These are phyloP conservation scores for Yponomeuta plumbellus DNA, from an alignment of 2,888 invertebrate genomes.

Conservation along the genomic window DNA sequence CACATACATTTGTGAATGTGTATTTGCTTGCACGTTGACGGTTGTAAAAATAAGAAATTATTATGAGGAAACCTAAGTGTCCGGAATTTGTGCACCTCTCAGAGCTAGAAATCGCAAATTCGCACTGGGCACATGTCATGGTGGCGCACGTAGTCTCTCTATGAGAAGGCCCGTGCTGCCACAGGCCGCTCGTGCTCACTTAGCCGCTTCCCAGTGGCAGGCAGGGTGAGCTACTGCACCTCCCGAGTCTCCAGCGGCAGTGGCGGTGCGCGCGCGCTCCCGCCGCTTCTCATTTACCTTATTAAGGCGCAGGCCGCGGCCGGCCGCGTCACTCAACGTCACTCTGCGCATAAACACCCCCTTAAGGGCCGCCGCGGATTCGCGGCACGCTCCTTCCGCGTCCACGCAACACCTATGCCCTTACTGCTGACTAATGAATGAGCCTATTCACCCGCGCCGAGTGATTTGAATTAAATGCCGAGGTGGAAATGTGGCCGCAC, in stretches of 20 bases:
- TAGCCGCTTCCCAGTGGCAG: too few relatives aligned
- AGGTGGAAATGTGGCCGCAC: background rate
- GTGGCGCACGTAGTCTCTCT: too few relatives aligned
- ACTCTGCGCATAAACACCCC: conserved; percentile 57
- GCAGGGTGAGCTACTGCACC: background rate
- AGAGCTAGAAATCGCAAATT: too few relatives aligned
- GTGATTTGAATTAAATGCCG: conserved; percentile 2
- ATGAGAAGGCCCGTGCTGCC: too few relatives aligned
- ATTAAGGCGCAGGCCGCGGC: conserved; percentile 50
- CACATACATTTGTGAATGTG: too few relatives aligned
- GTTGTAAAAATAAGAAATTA: too few relatives aligned
- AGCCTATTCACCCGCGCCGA: background rate
- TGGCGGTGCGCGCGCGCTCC: conserved; percentile 26
- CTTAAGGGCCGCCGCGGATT: conserved; percentile 42
- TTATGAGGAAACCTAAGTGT: too few relatives aligned
- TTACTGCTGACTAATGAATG: conserved; percentile 28
- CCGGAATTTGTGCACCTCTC: too few relatives aligned
- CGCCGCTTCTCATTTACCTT: conserved; percentile 65
- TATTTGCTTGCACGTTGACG: too few relatives aligned
- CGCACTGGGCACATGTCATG: too few relatives aligned
- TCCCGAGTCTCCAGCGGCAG: background rate
- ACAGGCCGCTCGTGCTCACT: too few relatives aligned
- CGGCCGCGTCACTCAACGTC: conserved; percentile 66
- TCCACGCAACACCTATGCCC: conserved; percentile 24
- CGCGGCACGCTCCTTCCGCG: conserved; percentile 27